These are phyloP conservation scores for Malthinus flaveolus DNA, from an alignment of 2,888 invertebrate genomes.

Conservation along the genomic window DNA sequence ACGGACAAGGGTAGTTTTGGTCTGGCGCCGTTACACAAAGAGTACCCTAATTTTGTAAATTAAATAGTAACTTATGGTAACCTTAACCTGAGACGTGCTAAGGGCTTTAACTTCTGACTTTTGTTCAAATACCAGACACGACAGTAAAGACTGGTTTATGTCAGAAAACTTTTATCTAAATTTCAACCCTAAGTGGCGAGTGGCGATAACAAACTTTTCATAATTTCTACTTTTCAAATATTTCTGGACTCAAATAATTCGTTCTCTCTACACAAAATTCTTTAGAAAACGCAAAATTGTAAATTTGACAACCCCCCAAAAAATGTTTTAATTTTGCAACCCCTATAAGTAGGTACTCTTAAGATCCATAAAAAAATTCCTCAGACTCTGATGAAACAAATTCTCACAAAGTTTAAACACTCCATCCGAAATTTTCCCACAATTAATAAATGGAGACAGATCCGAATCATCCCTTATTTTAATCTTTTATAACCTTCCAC, in stretches of 20 bases:
- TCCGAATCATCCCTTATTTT: too few species aligned
- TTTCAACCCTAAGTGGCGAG: neutral
- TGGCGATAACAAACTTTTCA: neutral
- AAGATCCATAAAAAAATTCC: too few species aligned
- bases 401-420: too few species aligned
- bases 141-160: slow-evolving; percentile 3
- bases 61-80: slow-evolving; percentile 23
- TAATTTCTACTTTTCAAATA: neutral
- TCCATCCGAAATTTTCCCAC: too few species aligned
- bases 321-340: too few species aligned
- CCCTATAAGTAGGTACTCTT: too few species aligned
- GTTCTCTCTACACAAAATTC: too few species aligned
- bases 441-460: too few species aligned
- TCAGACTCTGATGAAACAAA: neutral
- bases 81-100: slow-evolving; percentile 7
- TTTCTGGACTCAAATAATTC: too few species aligned
- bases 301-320: too few species aligned
- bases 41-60: slow-evolving; percentile 22
- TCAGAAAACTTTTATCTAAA: slow-evolving; percentile 1
- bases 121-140: slow-evolving; percentile 1
- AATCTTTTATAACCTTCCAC: too few species aligned
- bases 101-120: slow-evolving; percentile 12
- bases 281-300: too few species aligned
- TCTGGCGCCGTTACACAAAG: slow-evolving; percentile 27
- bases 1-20: slow-evolving; percentile 5